Evolutionary conservation across 2,888 invertebrate species (phyloP).

Genomic region (Drosophila demipolita): DNA sequence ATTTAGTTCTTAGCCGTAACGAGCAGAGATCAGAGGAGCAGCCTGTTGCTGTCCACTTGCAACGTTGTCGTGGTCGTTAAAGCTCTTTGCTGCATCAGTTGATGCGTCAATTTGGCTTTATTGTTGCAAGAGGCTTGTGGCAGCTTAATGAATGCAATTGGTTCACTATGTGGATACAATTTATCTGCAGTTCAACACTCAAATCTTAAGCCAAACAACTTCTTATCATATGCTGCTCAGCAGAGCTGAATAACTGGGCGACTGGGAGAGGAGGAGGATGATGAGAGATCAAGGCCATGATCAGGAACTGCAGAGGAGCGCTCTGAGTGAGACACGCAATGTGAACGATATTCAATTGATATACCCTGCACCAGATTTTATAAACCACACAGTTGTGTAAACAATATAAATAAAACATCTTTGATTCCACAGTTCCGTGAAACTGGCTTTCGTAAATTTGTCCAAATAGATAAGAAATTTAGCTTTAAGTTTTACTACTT

Average conservation of each 20-base stretch:
- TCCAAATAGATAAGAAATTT: background rate
- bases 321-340: conserved; percentile 24
- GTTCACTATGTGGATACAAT: conserved; percentile 2
- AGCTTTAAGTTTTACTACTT: background rate
- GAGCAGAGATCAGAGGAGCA: conserved; percentile 3
- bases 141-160: conserved; percentile 26
- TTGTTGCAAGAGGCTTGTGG: conserved; percentile 50
- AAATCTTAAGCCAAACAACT: conserved; percentile 26
- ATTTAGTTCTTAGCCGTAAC: conserved; percentile 2
- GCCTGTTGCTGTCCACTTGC: conserved; percentile 61
- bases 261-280: background rate
- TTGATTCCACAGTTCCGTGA: background rate
- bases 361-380: background rate
- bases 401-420: background rate
- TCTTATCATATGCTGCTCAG: conserved; percentile 32
- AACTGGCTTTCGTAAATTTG: background rate
- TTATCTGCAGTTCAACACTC: conserved; percentile 5
- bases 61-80: conserved; percentile 60
- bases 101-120: conserved; percentile 71
- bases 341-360: conserved; percentile 72
- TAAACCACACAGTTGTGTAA: background rate
- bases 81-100: conserved; percentile 14
- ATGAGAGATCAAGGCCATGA: conserved; percentile 53
- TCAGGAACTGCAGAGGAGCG: conserved; percentile 33
- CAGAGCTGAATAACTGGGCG: background rate